Conservation (phyloP, 2,113 vertebrate species). For the Podocnemis expansa region DNA sequence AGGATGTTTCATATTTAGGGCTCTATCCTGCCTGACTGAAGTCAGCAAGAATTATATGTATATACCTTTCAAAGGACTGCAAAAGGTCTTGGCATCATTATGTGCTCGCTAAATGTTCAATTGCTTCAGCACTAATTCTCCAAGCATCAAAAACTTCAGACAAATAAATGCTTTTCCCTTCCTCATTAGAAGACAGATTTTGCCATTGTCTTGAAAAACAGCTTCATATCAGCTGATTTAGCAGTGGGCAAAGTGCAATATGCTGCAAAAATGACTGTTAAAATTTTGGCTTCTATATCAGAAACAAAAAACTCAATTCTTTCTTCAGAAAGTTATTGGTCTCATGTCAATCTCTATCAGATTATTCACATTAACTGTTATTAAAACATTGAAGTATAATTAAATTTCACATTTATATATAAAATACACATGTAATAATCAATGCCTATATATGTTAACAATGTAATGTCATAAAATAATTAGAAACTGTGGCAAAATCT, state of each 20-base stretch:
- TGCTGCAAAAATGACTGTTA: background rate
- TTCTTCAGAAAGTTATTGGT: conserved; percentile 4
- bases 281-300: conserved; percentile 1
- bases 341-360: conserved; percentile 25
- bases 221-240: background rate
- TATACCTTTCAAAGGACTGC: background rate
- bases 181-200: background rate
- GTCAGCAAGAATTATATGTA: background rate
- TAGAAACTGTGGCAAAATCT: conserved; percentile 60
- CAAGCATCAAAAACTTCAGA: background rate
- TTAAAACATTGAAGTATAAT: conserved; percentile 52
- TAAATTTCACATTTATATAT: conserved; percentile 54
- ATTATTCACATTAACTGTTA: conserved; percentile 47
- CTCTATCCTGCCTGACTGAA: conserved; percentile 3
- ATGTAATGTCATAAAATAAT: conserved; percentile 47
- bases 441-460: conserved; percentile 48
- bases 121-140: background rate
- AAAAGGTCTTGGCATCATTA: background rate
- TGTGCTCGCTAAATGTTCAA: background rate
- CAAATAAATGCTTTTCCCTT: background rate
- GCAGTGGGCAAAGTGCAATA: background rate
- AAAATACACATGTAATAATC: conserved; percentile 68
- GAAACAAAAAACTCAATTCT: background rate
- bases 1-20: conserved; percentile 8
- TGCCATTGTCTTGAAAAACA: background rate